Base-by-base conservation (phyloP, 2,888 invertebrate genomes). In the Patella caerulea region DNA sequence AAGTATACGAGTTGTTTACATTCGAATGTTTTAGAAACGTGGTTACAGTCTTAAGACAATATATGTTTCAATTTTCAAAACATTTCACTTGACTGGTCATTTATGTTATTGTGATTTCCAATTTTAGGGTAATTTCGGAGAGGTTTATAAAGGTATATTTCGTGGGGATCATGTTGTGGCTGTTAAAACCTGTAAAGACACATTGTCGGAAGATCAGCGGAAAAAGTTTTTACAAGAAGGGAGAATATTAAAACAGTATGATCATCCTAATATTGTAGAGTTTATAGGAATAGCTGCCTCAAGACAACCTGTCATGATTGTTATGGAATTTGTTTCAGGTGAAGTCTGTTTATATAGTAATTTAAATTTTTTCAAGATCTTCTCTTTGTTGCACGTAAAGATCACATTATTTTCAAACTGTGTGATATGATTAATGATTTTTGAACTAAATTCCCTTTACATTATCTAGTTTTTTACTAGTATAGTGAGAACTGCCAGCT, bases 291-390 rank as follows among this genome's bases (percentile, higher is more conserved):
- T 99, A 86, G 98, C 98, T 87, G 98, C 98, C 82, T 98, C 98
- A 92, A 97, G 98, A 90, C 98, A 98, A 88, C 99, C 99, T 0
- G 98, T 99, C 78, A 98, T 98, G 98, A 98, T 99, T 88, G 98
- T 99, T 55, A 98, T 99, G 98, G 99, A 99, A 93, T 94, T 97
- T 81, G 98, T 88, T 3, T 81, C 85, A 74, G 88, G 88, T 88
- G 59, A 24, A 7, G 45, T 29, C 29, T 55, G 24, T 24, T 29
- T 14, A 56, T 14, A 56, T 55, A 7, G 24, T n/a, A 19, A 5
- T 34, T 7, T 7, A 5, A 45, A 45, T 45, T 45, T 9, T 45
- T 45, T 45, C 45, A 45, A 45, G 45, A 9, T 45, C 45, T 45
- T 45, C 45, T 45, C 45, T 45, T 45, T 45, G 34, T 45, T 45